Evolutionary conservation across 2,888 invertebrate genomes (phyloP).

Genomic region (Dasypolia templi): DNA sequence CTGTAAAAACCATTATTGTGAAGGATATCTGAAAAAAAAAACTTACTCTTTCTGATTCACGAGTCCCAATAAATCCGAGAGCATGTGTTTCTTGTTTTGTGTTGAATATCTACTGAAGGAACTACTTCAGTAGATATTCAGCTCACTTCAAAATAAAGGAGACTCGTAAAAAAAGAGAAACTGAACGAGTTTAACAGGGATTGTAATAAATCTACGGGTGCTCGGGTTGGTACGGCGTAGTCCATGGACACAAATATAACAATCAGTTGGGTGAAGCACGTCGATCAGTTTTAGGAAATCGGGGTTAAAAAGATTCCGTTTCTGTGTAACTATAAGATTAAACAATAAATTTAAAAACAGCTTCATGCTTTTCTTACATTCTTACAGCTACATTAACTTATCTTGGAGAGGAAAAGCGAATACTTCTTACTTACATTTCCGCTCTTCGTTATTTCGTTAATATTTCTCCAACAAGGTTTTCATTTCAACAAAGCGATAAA

Average conservation of each 20-base stretch:
- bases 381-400: too few relatives aligned
- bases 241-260: background rate
- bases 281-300: background rate
- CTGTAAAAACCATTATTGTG: background rate
- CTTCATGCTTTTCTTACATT: background rate
- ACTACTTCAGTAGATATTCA: constrained; percentile 25
- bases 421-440: background rate
- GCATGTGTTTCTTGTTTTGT: background rate
- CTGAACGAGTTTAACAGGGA: constrained; percentile 14
- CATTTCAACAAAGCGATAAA: background rate
- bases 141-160: constrained; percentile 18
- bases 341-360: background rate
- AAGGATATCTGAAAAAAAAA: background rate
- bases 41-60: constrained; percentile 32
- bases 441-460: constrained; percentile 1
- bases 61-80: constrained; percentile 29
- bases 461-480: background rate
- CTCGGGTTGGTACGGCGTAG: background rate
- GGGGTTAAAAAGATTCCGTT: too few relatives aligned
- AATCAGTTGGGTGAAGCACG: background rate
- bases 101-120: too few relatives aligned
- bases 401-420: background rate
- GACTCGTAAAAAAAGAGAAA: constrained; percentile 47
- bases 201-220: background rate
- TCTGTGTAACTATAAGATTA: background rate